Evolutionary conservation across 2,113 vertebrate species (phyloP), one percentile per base, ranked within the genome.

Genomic region (Glaucidium brasilianum): DNA sequence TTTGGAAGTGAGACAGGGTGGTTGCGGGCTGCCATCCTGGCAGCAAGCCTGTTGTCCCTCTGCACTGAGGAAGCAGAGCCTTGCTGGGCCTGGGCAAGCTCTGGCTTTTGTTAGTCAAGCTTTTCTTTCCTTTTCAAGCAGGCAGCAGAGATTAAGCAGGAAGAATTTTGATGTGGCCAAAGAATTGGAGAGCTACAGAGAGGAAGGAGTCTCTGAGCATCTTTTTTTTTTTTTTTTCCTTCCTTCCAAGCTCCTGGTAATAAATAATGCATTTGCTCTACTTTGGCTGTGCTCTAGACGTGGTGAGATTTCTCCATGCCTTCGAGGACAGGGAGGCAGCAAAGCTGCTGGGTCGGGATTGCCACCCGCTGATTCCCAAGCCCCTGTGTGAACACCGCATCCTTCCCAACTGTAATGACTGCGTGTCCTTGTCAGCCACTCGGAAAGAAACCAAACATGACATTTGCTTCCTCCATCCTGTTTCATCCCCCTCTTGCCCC

Each of bases 251-350:
- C 87, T 79, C 75, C 91, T 96, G 72, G 30, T 82, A 56, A 88
- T 96, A 96, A 97, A 93, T 96, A 95, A 91, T 95, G 92, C 63
- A 97, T 94, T 72, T 22, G 25, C 41, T 91, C 91, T 95, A 62
- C 92, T 92, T 97, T 77, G 67, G 56, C 39, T 92, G 77, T 50
- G 66, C 63, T 91, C 37, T n/a, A 76, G 90, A 87, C 12, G 2
- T 43, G 43, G 52, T 67, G 79, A 72, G 93, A 29, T 86, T 95
- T 88, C 53, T 47, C 64, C 4, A 0, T 88, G 55, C 74, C 77
- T 96, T 92, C 3, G n/a, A 92, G 88, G 85, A 67, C 3, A 43
- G 67, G 74, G 62, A 68, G 21, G 56, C 9, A 15, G 68, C 10
- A 32, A n/a, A 92, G 68, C 72, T 18, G 41, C 76, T 80, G 79